These are phyloP conservation scores for Helobdella robusta DNA, from an alignment of 2,888 invertebrate genomes.

Conservation along the genomic window DNA sequence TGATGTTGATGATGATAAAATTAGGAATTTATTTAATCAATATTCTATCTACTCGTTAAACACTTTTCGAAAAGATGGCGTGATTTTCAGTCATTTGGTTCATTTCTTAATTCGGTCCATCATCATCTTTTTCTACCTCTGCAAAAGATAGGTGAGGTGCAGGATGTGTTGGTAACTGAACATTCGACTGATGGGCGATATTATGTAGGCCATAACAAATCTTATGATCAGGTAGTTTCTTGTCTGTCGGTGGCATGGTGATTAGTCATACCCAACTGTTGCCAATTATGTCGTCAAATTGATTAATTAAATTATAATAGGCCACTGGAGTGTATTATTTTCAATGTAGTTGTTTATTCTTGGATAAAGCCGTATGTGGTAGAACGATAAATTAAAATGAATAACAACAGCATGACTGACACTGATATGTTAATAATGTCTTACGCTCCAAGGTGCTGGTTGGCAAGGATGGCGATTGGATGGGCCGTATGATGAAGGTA, in stretches of 20 bases:
- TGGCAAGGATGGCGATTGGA: slow-evolving; percentile 64
- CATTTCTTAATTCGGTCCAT: no score
- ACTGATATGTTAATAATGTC: background rate
- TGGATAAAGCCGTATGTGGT: no score
- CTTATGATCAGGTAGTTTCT: slow-evolving; percentile 68
- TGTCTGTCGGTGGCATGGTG: background rate
- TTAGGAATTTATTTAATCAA: background rate
- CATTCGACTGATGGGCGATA: slow-evolving; percentile 78
- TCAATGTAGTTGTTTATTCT: no score
- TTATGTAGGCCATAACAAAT: slow-evolving; percentile 88
- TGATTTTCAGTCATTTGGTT: no score
- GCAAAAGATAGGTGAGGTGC: slow-evolving; percentile 55
- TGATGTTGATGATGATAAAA: background rate
- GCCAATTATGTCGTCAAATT: no score
- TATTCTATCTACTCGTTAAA: background rate
- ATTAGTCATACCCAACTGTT: no score
- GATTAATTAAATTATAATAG: no score
- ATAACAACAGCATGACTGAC: no score
- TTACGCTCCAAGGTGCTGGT: slow-evolving; percentile 58
- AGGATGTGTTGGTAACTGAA: slow-evolving; percentile 82
- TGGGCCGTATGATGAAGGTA: slow-evolving; percentile 75
- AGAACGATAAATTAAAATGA: no score
- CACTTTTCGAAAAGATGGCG: no score
- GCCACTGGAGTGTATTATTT: no score
- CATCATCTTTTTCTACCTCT: background rate